A percentile compares a stretch with the other conserved stretches of the same genome.
Conservation (phyloP, 1,140 invertebrate genomes). For the Harpegnathos saltator region DNA sequence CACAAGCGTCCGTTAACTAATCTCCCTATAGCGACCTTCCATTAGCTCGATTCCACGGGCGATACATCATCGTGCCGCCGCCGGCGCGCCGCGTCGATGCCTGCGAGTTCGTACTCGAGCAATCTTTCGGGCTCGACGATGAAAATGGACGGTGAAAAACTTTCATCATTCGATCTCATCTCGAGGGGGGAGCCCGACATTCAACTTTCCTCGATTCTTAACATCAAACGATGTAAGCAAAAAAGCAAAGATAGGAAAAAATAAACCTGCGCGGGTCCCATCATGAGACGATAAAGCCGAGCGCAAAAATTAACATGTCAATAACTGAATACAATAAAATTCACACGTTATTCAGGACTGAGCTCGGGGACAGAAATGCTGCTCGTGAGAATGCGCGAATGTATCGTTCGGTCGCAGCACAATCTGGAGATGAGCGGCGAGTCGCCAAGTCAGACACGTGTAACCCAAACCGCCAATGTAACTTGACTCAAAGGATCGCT, state of each 20-base stretch:
- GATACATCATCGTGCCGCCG: conserved; percentile 72
- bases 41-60: conserved; percentile 77
- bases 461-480: not conserved
- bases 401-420: no score
- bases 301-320: no score
- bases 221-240: not conserved
- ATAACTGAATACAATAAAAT: no score
- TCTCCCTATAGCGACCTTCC: conserved; percentile 75
- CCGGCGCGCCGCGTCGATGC: conserved; percentile 1
- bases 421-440: not conserved
- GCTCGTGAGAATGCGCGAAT: no score
- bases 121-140: not conserved
- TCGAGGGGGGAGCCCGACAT: not conserved
- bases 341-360: no score
- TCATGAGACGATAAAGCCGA: no score
- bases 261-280: no score
- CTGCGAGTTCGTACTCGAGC: not conserved
- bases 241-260: no score
- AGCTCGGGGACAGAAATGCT: no score
- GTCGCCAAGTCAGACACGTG: not conserved
- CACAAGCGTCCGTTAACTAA: conserved; percentile 77
- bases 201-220: not conserved
- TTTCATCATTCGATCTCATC: not conserved
- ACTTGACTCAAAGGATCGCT: not conserved
- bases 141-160: conserved; percentile 2